phyloP scores from a whole-genome alignment of 2,113 vertebrate species.

The Meriones unguiculatus region DNA sequence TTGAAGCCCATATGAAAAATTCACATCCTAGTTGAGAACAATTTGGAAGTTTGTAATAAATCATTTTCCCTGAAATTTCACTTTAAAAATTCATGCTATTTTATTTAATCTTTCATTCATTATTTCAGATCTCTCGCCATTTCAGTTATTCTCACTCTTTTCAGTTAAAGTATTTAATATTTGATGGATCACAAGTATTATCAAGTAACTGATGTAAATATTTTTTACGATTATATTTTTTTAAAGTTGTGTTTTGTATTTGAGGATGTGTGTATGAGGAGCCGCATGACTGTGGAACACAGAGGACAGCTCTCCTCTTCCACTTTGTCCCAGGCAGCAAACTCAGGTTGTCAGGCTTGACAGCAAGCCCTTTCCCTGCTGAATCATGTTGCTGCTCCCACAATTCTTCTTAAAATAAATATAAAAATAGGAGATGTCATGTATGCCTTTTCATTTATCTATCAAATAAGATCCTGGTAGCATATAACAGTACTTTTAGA shows the following conservation, averaged over 20 bases:
- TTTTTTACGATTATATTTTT: background rate
- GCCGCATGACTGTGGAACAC: background rate
- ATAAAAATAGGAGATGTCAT: background rate
- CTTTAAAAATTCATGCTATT: background rate
- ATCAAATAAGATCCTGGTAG: background rate
- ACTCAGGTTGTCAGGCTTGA: background rate
- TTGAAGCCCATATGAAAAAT: conserved; percentile 12
- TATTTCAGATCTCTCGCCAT: background rate
- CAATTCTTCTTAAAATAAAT: background rate
- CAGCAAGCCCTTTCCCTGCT: background rate
- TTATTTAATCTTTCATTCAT: conserved; percentile 5
- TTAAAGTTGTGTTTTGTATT: no score
- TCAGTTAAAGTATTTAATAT: background rate
- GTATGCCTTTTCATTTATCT: background rate
- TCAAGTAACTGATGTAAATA: background rate
- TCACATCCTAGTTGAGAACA: background rate
- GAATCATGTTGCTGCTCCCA: background rate
- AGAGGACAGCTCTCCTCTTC: no score
- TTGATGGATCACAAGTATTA: background rate
- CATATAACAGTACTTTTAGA: background rate
- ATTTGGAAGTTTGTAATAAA: background rate
- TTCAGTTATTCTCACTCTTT: background rate
- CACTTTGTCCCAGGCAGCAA: background rate
- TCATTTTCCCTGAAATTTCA: background rate
- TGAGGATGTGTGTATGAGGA: background rate